Evolutionary conservation across 2,113 vertebrate species (phyloP), one percentile per base, ranked within the genome.

Genomic region (Isurus oxyrinchus): DNA sequence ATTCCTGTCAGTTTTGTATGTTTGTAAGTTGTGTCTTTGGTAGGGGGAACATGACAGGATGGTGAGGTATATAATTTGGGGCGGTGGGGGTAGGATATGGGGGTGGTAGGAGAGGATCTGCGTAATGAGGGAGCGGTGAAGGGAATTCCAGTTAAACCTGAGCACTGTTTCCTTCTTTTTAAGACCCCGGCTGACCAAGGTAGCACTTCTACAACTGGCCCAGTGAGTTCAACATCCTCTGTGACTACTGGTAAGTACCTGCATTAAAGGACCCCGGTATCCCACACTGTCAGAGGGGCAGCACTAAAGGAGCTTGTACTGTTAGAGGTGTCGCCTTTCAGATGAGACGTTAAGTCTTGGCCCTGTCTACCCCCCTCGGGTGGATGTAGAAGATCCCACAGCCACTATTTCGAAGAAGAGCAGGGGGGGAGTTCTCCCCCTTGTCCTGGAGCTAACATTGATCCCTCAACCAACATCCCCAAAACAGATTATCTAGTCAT

Each of bases 141-240:
- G 55, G 13, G 27, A 59, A 91, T 57, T 55, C 11, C 25, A 14
- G 3, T 90, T 25, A 91, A 61, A 59, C 27, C 55, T 61, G 31
- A 61, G 31, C 55, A 91, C 25, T 59, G 3, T 91, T 91, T 90
- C 53, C 35, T 93, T 90, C 55, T 59, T 61, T 59, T 93, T 61
- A 93, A 93, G 88, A 61, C 57, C 55, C 88, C 35, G 55, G 1
- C 88, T 93, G 88, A 93, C n/a, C 88, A 93, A 93, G 40, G 81
- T 84, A 93, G 88, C 35, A 6, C 88, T 61, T 93, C 88, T 2
- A 61, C 88, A 13, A 14, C 57, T 93, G 13, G 88, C 35, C 88
- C 57, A n/a, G 31, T 35, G 55, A 31, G 27, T 2, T 19, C 88
- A n/a, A 2, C 57, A 1, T 57, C 88, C 57, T 93, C 57, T 93